Conservation (phyloP, 2,113 vertebrate genomes). For the Epinephelus moara region DNA sequence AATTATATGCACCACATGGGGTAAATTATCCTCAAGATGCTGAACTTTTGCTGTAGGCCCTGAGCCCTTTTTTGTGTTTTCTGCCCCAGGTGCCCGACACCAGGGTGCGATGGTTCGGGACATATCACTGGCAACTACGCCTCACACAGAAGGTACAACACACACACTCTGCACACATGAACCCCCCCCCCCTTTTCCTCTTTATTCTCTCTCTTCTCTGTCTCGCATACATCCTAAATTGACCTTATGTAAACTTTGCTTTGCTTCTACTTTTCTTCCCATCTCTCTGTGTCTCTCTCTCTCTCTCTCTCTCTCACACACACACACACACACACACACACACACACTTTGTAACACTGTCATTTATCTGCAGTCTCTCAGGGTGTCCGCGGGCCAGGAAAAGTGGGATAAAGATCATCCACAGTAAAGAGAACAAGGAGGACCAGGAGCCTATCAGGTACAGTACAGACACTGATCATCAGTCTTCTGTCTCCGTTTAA, state of each 20-base stretch:
- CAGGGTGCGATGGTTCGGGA: slow-evolving; percentile 98
- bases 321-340: slow-evolving; percentile 4
- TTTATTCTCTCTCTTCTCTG: neutral
- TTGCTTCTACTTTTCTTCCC: neutral
- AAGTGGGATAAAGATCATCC: slow-evolving; percentile 98
- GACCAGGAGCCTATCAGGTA: slow-evolving; percentile 99
- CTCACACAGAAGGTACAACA: slow-evolving; percentile 95
- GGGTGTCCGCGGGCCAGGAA: slow-evolving; percentile 98
- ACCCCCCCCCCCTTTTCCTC: neutral
- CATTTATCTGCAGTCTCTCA: slow-evolving; percentile 91
- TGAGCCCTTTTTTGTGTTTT: slow-evolving; percentile 79
- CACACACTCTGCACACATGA: neutral
- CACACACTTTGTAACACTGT: slow-evolving; percentile 35
- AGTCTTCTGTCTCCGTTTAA: slow-evolving; percentile 46
- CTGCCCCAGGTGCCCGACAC: slow-evolving; percentile 95
- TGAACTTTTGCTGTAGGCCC: slow-evolving; percentile 64
- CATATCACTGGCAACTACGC: slow-evolving; percentile 99
- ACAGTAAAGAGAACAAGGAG: slow-evolving; percentile 99
- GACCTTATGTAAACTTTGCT: neutral
- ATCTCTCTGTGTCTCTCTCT: neutral
- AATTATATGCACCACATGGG: too few species aligned
- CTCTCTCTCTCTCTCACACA: neutral
- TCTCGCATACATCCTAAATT: neutral
- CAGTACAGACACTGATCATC: slow-evolving; percentile 61
- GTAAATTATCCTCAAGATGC: neutral